phyloP scores from a whole-genome alignment of 2,888 invertebrate genomes.

The Meloe dianella region DNA sequence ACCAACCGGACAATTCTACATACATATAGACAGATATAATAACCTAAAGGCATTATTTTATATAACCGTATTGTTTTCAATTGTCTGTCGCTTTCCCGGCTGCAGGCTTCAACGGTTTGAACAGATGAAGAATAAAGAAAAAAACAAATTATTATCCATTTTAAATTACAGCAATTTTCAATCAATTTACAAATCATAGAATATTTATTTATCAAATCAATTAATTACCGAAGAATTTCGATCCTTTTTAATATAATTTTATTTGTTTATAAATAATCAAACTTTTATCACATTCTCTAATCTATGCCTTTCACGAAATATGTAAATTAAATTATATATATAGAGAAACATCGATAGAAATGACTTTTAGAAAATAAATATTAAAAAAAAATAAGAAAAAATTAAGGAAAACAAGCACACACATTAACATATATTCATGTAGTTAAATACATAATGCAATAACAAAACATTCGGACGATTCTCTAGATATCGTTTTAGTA shows the following conservation, averaged over 20 bases:
- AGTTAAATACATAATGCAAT: constrained; percentile 18
- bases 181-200: not conserved
- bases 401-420: not conserved
- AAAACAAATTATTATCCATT: not conserved
- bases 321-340: constrained; percentile 37
- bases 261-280: constrained; percentile 1
- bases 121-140: not conserved
- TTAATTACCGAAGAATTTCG: constrained; percentile 1
- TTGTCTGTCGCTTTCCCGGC: constrained; percentile 3
- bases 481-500: constrained; percentile 49
- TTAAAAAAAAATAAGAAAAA: not conserved
- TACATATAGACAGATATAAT: not conserved
- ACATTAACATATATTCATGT: not conserved
- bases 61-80: constrained; percentile 7
- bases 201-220: constrained; percentile 1
- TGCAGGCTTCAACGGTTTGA: not conserved
- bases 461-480: constrained; percentile 40
- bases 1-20: constrained; percentile 11
- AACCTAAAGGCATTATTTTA: not conserved
- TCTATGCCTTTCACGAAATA: constrained; percentile 37
- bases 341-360: constrained; percentile 26
- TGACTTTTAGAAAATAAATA: constrained; percentile 31
- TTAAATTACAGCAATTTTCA: not conserved
- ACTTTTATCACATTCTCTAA: constrained; percentile 30
- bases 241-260: not conserved